Evolutionary conservation across 2,113 vertebrate species (phyloP).

Genomic region (Coturnix japonica): DNA sequence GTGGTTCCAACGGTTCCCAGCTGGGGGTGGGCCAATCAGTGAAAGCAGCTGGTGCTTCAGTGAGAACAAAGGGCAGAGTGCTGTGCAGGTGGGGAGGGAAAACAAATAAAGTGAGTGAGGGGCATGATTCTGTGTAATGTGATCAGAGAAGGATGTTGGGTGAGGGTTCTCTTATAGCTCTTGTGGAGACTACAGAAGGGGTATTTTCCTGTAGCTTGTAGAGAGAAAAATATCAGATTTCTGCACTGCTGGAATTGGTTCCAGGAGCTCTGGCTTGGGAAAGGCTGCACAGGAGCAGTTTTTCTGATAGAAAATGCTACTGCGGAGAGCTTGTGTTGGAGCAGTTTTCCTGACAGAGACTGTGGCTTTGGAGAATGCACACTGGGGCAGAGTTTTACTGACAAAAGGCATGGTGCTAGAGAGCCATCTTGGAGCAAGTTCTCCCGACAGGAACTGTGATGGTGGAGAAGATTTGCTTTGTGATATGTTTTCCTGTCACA

Average conservation of each 20-base stretch:
- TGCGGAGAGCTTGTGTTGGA: rapidly evolving
- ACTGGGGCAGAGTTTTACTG: not conserved
- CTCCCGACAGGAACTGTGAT: not conserved
- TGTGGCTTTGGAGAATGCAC: not conserved
- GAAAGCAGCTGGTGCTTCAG: rapidly evolving
- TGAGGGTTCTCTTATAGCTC: not conserved
- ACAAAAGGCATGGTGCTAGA: not conserved
- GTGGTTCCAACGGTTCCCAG: rapidly evolving
- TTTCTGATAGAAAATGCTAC: not conserved
- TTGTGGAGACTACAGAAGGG: not conserved
- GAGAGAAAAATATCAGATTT: rapidly evolving
- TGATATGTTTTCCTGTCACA: too few species aligned
- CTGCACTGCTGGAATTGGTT: not conserved
- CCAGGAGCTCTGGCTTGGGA: not conserved
- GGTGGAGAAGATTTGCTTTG: too few species aligned
- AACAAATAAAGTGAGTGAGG: not conserved
- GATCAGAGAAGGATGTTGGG: not conserved
- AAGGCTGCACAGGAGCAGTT: rapidly evolving
- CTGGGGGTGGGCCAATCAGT: rapidly evolving
- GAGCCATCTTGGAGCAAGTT: not conserved
- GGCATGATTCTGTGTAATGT: rapidly evolving
- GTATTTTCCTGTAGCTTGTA: rapidly evolving
- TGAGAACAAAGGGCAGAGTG: rapidly evolving
- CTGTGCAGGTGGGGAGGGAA: not conserved
- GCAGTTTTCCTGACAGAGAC: not conserved